Evolutionary conservation across 2,113 vertebrate genomes (phyloP).

Genomic region (Aythya baeri): DNA sequence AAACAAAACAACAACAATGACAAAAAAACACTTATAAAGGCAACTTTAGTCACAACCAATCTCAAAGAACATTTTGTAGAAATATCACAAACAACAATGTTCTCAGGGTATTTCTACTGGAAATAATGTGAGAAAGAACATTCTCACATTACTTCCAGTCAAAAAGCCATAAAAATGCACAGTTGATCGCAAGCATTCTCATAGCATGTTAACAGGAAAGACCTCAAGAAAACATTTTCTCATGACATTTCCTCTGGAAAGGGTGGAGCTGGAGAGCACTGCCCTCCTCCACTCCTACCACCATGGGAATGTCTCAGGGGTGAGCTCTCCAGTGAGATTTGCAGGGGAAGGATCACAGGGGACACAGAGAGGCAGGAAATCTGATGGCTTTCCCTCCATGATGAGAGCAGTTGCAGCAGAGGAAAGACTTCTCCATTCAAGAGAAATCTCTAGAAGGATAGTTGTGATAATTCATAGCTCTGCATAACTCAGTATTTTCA

Average conservation of each 20-base stretch:
- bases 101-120: conserved; percentile 68
- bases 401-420: background rate
- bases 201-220: conserved; percentile 63
- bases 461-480: background rate
- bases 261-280: conserved; percentile 56
- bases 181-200: conserved; percentile 64
- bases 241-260: conserved; percentile 76
- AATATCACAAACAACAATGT: conserved; percentile 49
- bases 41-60: conserved; percentile 32
- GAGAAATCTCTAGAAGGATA: background rate
- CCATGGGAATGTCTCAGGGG: conserved; percentile 65
- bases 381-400: accelerated
- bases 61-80: conserved; percentile 40
- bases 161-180: conserved; percentile 70
- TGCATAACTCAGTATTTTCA: background rate
- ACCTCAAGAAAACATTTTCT: conserved; percentile 72
- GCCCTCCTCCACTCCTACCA: conserved; percentile 22
- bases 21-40: background rate
- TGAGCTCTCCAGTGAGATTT: conserved; percentile 52
- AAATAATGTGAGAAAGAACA: conserved; percentile 72
- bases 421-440: background rate
- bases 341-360: background rate
- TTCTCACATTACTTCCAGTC: conserved; percentile 73
- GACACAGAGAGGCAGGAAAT: background rate
- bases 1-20: background rate